Conservation (phyloP, 2,113 vertebrate species). For the Toxotes jaculatrix region DNA sequence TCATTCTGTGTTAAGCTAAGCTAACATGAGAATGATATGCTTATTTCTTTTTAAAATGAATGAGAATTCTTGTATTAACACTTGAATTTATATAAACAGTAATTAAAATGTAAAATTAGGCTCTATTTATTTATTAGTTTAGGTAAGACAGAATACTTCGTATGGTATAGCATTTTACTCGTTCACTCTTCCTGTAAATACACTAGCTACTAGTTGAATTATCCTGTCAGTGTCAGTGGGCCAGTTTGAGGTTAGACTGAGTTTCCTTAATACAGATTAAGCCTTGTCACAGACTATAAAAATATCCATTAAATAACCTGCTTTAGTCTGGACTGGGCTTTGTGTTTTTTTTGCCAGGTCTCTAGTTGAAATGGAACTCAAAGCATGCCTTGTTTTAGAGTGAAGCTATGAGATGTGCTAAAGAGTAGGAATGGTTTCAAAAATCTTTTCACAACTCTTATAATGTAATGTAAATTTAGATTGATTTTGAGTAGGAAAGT, state of each 20-base stretch:
- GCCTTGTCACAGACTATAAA: conserved; percentile 30
- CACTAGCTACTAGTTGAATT: too few relatives aligned
- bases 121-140: neutral
- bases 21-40: neutral
- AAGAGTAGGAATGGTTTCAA: conserved; percentile 24
- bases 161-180: neutral
- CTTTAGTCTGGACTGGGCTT: conserved; percentile 4
- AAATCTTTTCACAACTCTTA: conserved; percentile 51
- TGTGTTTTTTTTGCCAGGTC: conserved; percentile 24
- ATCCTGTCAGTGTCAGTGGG: too few relatives aligned
- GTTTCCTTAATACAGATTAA: conserved; percentile 26
- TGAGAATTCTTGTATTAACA: neutral
- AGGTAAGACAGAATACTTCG: neutral
- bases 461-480: conserved; percentile 48
- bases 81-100: neutral
- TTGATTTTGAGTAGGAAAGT: conserved; percentile 48
- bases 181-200: neutral
- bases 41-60: neutral
- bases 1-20: neutral
- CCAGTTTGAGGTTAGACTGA: neutral
- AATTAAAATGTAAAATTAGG: neutral
- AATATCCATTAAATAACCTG: conserved; percentile 20
- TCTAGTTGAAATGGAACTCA: conserved; percentile 25
- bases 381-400: neutral
- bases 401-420: conserved; percentile 16